Evolutionary conservation across 1,140 invertebrate genomes (phyloP).

Genomic region (Bombus consobrinus): DNA sequence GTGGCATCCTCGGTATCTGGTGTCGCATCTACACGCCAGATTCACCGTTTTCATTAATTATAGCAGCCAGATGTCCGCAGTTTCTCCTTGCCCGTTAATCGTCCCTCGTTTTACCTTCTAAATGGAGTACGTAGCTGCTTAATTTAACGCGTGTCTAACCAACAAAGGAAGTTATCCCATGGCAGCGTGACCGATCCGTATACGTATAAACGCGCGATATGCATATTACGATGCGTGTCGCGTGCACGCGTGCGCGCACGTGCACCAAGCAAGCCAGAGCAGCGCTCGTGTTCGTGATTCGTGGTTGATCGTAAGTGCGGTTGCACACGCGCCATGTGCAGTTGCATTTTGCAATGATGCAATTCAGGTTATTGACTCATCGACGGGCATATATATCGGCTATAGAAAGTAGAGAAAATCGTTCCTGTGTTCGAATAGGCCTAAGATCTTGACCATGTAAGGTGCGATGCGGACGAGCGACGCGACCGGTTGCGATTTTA

Average conservation of each 20-base stretch:
- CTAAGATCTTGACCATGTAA: too few species aligned
- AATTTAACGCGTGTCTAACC: conserved; percentile 19
- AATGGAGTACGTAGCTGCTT: background rate
- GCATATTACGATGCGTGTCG: conserved; percentile 53
- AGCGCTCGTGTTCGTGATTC: background rate
- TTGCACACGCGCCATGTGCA: conserved; percentile 37
- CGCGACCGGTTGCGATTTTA: background rate
- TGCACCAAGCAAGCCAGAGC: background rate
- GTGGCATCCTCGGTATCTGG: conserved; percentile 4
- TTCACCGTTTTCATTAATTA: conserved; percentile 44
- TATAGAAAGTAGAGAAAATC: background rate
- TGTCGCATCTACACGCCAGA: conserved; percentile 27
- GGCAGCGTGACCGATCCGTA: conserved; percentile 60
- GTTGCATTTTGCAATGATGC: conserved; percentile 57
- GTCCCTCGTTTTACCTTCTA: conserved; percentile 28
- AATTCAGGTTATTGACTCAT: conserved; percentile 67
- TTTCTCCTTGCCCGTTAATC: conserved; percentile 38
- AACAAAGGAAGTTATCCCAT: conserved; percentile 52
- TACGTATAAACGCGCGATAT: conserved; percentile 49
- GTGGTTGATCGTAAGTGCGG: conserved; percentile 6
- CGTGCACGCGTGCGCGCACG: conserved; percentile 20
- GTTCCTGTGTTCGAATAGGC: background rate
- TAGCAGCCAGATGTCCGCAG: background rate
- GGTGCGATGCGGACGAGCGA: too few species aligned
- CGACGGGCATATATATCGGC: conserved; percentile 44